Evolutionary conservation across 1,140 invertebrate species (phyloP), one percentile per base, ranked within the genome.

Genomic region (Lepidurus packardi): DNA sequence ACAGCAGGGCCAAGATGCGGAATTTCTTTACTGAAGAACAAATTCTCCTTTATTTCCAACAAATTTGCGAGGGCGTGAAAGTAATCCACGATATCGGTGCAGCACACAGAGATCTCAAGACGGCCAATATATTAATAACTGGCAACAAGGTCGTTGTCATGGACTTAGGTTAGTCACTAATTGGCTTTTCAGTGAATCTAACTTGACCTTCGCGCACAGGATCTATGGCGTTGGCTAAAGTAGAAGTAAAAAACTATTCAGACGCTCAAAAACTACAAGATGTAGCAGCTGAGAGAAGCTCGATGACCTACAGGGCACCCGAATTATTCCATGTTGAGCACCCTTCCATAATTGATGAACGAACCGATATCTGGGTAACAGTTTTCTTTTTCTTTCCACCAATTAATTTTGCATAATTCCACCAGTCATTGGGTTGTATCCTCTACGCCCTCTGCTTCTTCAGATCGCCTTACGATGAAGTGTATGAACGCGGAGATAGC

Each of bases 251-350:
- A 77, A 90, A 89, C 4, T 86, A 89, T 73, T 88, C 89, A 79
- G 92, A 93, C 82, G 93, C 93, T 0, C 90, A 91, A 82, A 86
- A 87, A 75, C 83, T 95, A 21, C 92, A 95, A 85, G 94, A 96
- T 84, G 84, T 90, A 75, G 94, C 93, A 8, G 91, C 91, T 77
- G 93, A 95, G 86, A 87, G 92, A 80, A 94, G 92, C 84, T 93
- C 92, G 25, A 95, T 96, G 90, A 90, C 93, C 11, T 96, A 94
- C 82, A 87, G 92, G 83, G 92, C 94, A 24, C 94, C 94, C 21
- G 94, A 96, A 86, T 85, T 96, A 43, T 96, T 96, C 82, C 92
- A 92, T 82, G 92, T 95, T 47, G 91, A 94, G 85, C 91, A 90
- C 79, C 91, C 92, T 82, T 90, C 90, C 83, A 89, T 90, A 82